Evolutionary conservation across 2,113 vertebrate species (phyloP), one percentile per base, ranked within the genome.

Genomic region (Tyto alba): DNA sequence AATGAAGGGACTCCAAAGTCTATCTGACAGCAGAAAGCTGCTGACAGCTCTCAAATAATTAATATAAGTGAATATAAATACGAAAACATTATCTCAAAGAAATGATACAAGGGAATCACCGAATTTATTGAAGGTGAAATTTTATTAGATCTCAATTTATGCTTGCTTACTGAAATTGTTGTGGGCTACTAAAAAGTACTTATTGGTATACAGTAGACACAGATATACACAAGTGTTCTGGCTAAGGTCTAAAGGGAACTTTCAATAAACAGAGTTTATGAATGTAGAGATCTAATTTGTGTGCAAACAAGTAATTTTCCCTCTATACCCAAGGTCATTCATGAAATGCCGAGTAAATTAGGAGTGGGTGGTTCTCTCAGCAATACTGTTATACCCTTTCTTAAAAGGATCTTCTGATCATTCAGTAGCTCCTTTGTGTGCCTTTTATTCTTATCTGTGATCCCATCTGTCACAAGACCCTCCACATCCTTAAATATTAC

Each of bases 371-470:
- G 63, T 59, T 95, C 52, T 90, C 17, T 78, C 52, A 87, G 40
- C 27, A 84, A 26, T 41, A 52, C 13, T 47, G 2, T 67, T 11
- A 56, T 40, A 67, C 7, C 10, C 29, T 67, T 83, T 79, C 60
- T 86, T 73, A 84, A 67, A 94, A 90, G 43, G 60, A 81, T 11
- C 23, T 88, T 85, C 71, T 90, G 85, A 81, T 21, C 29, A 57
- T 50, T 90, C 83, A 92, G 52, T 72, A 85, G 38, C 13, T 93
- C 30, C 34, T 94, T 95, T 95, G 68, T 92, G 25, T 59, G 34
- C 25, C 13, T 93, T 93, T 76, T 76, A 56, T 76, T 80, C 78
- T 71, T 90, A 88, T 95, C 85, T 89, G 53, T 81, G 56, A 95
- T 41, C 13, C 43, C 43, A 93, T 90, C 60, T 64, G 25, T 93